Percentiles rank a stretch among this genome's conserved stretches.
Conservation (phyloP, 2,113 vertebrate genomes). For the Macquaria australasica region DNA sequence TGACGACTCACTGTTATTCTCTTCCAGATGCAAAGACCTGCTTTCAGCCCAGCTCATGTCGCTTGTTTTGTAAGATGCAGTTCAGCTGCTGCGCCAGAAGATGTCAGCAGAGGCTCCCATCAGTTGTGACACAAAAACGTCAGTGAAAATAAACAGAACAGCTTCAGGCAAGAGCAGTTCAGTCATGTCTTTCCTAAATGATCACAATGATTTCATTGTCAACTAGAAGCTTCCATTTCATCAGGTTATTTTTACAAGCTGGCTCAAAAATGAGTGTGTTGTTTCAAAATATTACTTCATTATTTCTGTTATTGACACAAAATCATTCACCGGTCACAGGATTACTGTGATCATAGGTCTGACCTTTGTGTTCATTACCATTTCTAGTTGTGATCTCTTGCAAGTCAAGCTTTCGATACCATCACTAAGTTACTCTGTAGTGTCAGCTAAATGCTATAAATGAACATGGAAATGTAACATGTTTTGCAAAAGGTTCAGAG, state of each 20-base stretch:
- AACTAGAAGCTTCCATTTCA: slow-evolving; percentile 1
- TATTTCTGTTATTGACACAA: background rate
- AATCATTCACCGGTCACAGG: background rate
- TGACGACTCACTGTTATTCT: slow-evolving; percentile 36
- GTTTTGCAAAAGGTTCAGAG: background rate
- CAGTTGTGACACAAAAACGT: slow-evolving; percentile 5
- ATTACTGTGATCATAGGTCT: background rate
- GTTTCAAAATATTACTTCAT: background rate
- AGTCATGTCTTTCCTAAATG: slow-evolving; percentile 20
- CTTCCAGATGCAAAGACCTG: slow-evolving; percentile 16
- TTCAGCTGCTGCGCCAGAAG: slow-evolving; percentile 48
- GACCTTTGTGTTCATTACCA: too few species aligned
- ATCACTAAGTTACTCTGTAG: background rate
- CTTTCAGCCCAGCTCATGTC: background rate
- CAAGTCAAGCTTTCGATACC: background rate
- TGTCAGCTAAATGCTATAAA: background rate
- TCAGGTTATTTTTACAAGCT: background rate
- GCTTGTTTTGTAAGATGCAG: slow-evolving; percentile 20
- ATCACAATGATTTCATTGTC: slow-evolving; percentile 36
- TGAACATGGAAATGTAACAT: background rate
- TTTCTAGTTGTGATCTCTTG: background rate
- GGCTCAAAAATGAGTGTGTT: background rate
- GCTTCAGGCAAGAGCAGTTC: slow-evolving; percentile 10
- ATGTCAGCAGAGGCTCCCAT: slow-evolving; percentile 62
- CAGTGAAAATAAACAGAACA: background rate